Percentiles rank a stretch among this genome's conserved stretches.
These are phyloP conservation scores for Drosophila orosa DNA, from an alignment of 1,140 invertebrate species.

Conservation along the genomic window DNA sequence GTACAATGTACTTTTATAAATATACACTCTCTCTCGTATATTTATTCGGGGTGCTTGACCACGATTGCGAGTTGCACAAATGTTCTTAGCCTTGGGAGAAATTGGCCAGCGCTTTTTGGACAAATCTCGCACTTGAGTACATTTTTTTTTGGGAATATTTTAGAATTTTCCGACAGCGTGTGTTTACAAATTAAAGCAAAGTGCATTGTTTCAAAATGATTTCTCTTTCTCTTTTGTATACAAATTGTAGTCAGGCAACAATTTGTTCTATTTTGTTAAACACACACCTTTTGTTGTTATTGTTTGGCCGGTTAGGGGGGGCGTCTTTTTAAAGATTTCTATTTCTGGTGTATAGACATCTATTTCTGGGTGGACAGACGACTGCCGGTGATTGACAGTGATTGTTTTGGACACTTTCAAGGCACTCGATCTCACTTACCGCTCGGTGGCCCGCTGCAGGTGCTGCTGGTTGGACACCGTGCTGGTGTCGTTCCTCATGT, in stretches of 20 bases:
- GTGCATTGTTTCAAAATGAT: conserved; percentile 19
- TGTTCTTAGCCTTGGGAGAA: conserved; percentile 62
- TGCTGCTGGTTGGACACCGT: conserved; percentile 27
- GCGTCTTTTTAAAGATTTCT: conserved; percentile 34
- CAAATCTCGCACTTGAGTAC: conserved; percentile 36
- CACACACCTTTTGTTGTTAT: neutral
- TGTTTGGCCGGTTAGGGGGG: conserved; percentile 2
- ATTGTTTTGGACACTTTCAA: conserved; percentile 8
- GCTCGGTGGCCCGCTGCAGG: conserved; percentile 45
- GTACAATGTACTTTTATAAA: conserved; percentile 42
- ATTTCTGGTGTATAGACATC: conserved; percentile 23
- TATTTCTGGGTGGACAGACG: conserved; percentile 28
- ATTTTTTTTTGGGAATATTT: conserved; percentile 19
- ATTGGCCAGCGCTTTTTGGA: conserved; percentile 36
- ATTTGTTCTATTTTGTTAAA: conserved; percentile 4
- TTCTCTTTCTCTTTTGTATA: conserved; percentile 22
- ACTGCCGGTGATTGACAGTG: conserved; percentile 50
- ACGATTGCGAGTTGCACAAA: conserved; percentile 59
- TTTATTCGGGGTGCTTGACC: conserved; percentile 58
- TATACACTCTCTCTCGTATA: conserved; percentile 22
- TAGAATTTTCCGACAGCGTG: conserved; percentile 9
- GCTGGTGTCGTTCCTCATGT: conserved; percentile 40
- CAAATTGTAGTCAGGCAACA: conserved; percentile 8
- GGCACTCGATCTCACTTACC: conserved; percentile 52
- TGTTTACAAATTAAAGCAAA: conserved; percentile 32